Percentiles rank a stretch among this genome's conserved stretches.
Evolutionary conservation across 2,888 invertebrate species (phyloP).

Genomic region (Callimorpha dominula): DNA sequence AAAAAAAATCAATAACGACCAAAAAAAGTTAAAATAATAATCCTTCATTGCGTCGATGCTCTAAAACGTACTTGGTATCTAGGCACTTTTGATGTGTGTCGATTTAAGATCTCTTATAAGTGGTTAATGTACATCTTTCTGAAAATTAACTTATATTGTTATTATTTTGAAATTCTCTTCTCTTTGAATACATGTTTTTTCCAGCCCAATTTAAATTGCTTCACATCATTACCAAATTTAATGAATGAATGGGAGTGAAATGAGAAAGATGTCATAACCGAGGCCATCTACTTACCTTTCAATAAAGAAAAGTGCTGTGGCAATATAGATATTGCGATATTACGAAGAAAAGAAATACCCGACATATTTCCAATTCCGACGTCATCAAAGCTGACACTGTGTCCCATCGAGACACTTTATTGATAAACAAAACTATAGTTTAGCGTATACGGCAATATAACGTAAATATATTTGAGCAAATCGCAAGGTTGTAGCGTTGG

Average conservation of each 20-base stretch:
- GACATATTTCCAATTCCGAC: slow-evolving; percentile 6
- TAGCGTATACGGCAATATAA: not conserved
- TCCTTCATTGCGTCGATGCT: no score
- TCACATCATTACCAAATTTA: no score
- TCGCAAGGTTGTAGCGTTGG: slow-evolving; percentile 1
- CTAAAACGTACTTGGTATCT: no score
- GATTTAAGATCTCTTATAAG: no score
- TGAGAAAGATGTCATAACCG: not conserved
- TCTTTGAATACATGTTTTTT: no score
- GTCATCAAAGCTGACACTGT: slow-evolving; percentile 10
- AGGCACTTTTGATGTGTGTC: no score
- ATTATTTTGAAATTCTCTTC: no score
- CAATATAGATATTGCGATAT: slow-evolving; percentile 7
- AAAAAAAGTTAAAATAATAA: no score
- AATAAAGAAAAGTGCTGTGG: not conserved
- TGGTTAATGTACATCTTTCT: no score
- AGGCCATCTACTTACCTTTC: not conserved
- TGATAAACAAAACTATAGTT: slow-evolving; percentile 25
- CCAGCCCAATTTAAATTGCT: no score
- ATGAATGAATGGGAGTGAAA: not conserved
- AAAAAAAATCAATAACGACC: no score
- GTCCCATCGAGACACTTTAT: slow-evolving; percentile 35
- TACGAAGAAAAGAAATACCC: slow-evolving; percentile 8
- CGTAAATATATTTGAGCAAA: slow-evolving; percentile 8
- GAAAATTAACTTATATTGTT: no score